These are phyloP conservation scores for Protosalanx chinensis DNA, from an alignment of 2,797 vertebrate species.

Conservation along the genomic window DNA sequence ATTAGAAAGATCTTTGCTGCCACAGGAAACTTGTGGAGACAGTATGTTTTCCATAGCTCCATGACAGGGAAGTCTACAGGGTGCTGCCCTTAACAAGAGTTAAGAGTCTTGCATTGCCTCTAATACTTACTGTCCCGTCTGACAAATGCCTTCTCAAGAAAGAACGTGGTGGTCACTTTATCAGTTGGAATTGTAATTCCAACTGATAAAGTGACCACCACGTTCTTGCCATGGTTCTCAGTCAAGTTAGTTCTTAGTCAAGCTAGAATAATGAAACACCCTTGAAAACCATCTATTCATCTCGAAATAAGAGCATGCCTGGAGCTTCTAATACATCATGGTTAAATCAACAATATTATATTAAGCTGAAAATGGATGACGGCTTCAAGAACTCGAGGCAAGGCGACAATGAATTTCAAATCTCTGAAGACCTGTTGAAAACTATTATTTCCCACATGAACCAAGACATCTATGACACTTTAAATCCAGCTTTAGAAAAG, in stretches of 20 bases:
- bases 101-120: slow-evolving; percentile 88
- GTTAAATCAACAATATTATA: slow-evolving; percentile 98
- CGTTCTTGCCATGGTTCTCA: slow-evolving; percentile 78
- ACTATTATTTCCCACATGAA: slow-evolving; percentile 81
- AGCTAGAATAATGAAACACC: slow-evolving; percentile 86
- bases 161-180: slow-evolving; percentile 24
- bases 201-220: slow-evolving; percentile 84
- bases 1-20: slow-evolving; percentile 90
- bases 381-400: slow-evolving; percentile 84
- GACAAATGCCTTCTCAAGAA: slow-evolving; percentile 87
- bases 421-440: slow-evolving; percentile 74
- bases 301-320: slow-evolving; percentile 80
- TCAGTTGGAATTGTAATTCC: slow-evolving; percentile 83
- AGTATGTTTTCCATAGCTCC: slow-evolving; percentile 81
- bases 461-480: slow-evolving; percentile 74
- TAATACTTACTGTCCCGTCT: slow-evolving; percentile 89
- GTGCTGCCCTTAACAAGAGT: slow-evolving; percentile 78
- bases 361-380: slow-evolving; percentile 88
- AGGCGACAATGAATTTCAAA: slow-evolving; percentile 85
- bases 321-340: slow-evolving; percentile 91
- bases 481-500: slow-evolving; percentile 78
- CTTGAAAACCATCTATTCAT: slow-evolving; percentile 89
- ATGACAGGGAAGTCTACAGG: slow-evolving; percentile 71
- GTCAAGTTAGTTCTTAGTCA: slow-evolving; percentile 56
- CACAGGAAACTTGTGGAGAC: slow-evolving; percentile 71